Conservation (phyloP, 2,888 invertebrate species). For the Osedax fenrisi region DNA sequence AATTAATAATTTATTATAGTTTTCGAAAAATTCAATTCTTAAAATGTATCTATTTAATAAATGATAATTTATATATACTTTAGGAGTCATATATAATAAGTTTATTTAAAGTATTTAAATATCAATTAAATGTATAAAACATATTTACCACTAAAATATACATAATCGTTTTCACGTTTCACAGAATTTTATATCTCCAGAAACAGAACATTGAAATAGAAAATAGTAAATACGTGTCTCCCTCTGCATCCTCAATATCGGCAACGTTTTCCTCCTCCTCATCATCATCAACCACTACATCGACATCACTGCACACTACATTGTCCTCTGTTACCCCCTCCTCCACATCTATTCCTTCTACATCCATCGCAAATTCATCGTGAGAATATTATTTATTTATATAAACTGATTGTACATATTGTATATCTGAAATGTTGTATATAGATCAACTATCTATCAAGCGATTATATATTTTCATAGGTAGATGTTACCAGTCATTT, state of each 20-base stretch:
- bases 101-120: no score
- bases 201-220: neutral
- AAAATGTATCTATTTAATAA: no score
- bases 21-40: no score
- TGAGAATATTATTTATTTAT: neutral
- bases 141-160: no score
- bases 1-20: no score
- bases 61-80: no score
- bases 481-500: neutral
- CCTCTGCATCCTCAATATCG: neutral
- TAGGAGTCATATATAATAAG: no score
- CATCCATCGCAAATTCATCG: neutral
- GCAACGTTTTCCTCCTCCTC: neutral
- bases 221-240: neutral
- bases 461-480: neutral
- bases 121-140: no score
- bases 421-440: neutral
- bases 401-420: neutral
- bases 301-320: neutral
- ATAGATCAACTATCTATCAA: neutral
- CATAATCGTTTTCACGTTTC: no score
- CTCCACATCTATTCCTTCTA: neutral
- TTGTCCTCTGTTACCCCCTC: neutral
- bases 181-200: neutral
- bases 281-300: neutral